A percentile compares a stretch with the other conserved stretches of the same genome.
These are phyloP conservation scores for Noctilio leporinus DNA, from an alignment of 2,113 vertebrate species.

Conservation along the genomic window DNA sequence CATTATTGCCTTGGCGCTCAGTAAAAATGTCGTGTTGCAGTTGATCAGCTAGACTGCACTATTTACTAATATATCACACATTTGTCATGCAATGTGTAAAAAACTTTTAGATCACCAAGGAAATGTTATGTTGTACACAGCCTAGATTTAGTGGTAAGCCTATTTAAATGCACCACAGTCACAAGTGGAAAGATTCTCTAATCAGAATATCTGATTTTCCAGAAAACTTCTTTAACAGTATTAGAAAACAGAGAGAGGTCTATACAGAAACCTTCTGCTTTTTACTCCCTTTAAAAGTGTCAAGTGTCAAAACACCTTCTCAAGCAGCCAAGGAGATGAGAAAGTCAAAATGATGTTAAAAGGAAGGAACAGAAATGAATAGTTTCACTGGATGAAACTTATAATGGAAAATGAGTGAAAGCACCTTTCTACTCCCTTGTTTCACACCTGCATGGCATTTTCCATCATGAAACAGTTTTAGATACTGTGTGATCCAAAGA, in stretches of 20 bases:
- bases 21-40: slow-evolving; percentile 5
- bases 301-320: slow-evolving; percentile 29
- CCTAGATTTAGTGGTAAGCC: neutral
- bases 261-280: neutral
- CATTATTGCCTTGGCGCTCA: slow-evolving; percentile 7
- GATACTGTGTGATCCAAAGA: neutral
- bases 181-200: neutral
- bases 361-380: neutral
- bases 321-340: neutral
- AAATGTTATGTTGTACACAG: neutral
- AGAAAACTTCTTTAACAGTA: neutral
- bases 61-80: slow-evolving; percentile 5
- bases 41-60: neutral
- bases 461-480: neutral
- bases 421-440: neutral
- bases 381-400: neutral
- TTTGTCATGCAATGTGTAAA: slow-evolving; percentile 17
- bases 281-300: slow-evolving; percentile 14
- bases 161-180: neutral
- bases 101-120: neutral
- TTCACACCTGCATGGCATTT: neutral
- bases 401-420: neutral
- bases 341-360: neutral
- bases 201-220: neutral
- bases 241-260: neutral